Conservation (phyloP, 2,113 vertebrate species). For the Anguilla rostrata region DNA sequence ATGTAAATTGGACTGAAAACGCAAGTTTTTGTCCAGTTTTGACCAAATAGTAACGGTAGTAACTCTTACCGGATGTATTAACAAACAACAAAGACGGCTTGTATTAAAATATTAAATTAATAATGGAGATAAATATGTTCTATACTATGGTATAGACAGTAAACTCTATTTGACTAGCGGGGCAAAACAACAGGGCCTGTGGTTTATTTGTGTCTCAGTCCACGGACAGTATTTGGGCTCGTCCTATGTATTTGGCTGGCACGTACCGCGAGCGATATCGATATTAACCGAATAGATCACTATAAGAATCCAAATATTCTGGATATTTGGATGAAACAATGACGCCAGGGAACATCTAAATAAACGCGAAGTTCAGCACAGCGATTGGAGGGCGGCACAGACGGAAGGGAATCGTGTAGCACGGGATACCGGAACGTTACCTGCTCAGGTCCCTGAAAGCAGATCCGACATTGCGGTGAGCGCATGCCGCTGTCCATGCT, state of each 20-base stretch:
- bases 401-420: not conserved
- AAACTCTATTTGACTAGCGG: not conserved
- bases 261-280: not conserved
- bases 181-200: slow-evolving; percentile 5
- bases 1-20: too few relatives aligned
- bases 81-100: not conserved
- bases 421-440: slow-evolving; percentile 54
- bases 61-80: not conserved
- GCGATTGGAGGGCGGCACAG: not conserved
- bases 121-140: not conserved
- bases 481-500: slow-evolving; percentile 83
- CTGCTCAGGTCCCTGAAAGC: slow-evolving; percentile 91
- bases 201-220: not conserved
- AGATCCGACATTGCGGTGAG: slow-evolving; percentile 89
- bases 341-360: not conserved
- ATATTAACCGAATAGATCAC: not conserved
- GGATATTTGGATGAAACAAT: not conserved
- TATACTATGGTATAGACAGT: not conserved
- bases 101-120: not conserved
- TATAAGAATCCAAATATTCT: not conserved
- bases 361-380: not conserved
- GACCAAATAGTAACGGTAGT: not conserved
- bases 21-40: not conserved
- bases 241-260: not conserved
- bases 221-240: not conserved